These are phyloP conservation scores for Paramormyrops kingsleyae DNA, from an alignment of 2,113 vertebrate species.

Conservation along the genomic window DNA sequence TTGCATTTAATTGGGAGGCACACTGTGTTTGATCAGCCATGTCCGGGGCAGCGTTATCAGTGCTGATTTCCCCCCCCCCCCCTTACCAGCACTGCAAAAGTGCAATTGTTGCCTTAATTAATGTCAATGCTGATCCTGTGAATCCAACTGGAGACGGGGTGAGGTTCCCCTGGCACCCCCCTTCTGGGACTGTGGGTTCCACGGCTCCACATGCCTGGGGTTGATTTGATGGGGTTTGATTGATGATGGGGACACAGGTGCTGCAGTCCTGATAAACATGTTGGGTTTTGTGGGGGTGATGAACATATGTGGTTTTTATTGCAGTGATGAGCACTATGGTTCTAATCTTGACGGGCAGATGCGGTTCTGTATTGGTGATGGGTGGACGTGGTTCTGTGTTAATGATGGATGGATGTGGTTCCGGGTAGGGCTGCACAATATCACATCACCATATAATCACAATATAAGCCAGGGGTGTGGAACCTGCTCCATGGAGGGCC, in stretches of 20 bases:
- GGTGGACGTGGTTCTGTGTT: background rate
- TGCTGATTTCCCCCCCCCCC: conserved; percentile 60
- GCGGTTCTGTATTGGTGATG: conserved; percentile 1
- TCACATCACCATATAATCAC: background rate
- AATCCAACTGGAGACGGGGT: conserved; percentile 60
- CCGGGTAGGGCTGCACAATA: background rate
- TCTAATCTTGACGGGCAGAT: background rate
- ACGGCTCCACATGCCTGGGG: background rate
- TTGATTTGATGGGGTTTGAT: background rate
- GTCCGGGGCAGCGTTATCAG: conserved; percentile 65
- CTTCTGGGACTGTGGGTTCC: background rate
- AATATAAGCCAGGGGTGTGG: too few relatives aligned
- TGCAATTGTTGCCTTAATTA: conserved; percentile 71
- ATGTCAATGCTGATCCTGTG: conserved; percentile 52
- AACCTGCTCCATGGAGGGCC: too few relatives aligned
- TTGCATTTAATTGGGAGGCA: conserved; percentile 69
- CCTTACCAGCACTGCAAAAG: conserved; percentile 63
- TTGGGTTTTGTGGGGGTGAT: background rate
- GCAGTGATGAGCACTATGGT: background rate
- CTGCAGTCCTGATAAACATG: background rate
- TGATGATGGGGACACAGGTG: background rate
- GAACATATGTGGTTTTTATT: background rate
- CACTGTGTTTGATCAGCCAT: conserved; percentile 65
- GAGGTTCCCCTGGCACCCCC: conserved; percentile 28
- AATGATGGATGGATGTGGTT: background rate